phyloP scores from a whole-genome alignment of 2,888 invertebrate genomes.

The Formica aserva region DNA sequence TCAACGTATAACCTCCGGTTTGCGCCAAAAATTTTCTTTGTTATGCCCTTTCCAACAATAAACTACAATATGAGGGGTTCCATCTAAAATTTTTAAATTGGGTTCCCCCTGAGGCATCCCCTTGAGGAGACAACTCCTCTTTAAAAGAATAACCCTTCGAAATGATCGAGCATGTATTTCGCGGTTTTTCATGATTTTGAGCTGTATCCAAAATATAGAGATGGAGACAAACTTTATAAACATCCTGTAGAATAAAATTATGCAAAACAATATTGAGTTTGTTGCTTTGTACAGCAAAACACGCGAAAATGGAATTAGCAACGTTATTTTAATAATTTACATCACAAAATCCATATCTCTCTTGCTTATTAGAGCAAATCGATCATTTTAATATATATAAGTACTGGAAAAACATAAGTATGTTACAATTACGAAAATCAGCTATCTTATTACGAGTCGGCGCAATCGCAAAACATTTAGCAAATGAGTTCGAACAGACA shows the following conservation, averaged over 20 bases:
- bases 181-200: too few relatives aligned
- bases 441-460: neutral
- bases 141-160: too few relatives aligned
- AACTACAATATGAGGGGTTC: too few relatives aligned
- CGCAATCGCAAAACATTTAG: neutral
- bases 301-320: neutral
- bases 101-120: too few relatives aligned
- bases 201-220: too few relatives aligned
- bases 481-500: neutral
- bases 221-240: too few relatives aligned
- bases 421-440: neutral
- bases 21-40: too few relatives aligned
- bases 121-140: too few relatives aligned
- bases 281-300: neutral
- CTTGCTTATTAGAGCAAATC: neutral
- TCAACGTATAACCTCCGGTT: too few relatives aligned
- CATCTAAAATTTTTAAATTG: too few relatives aligned
- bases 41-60: too few relatives aligned
- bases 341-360: neutral
- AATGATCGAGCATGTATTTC: too few relatives aligned
- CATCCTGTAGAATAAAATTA: neutral
- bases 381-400: constrained; percentile 15
- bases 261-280: neutral
- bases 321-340: neutral
- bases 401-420: neutral